phyloP scores from a whole-genome alignment of 2,113 vertebrate species.

The Oncorhynchus nerka region DNA sequence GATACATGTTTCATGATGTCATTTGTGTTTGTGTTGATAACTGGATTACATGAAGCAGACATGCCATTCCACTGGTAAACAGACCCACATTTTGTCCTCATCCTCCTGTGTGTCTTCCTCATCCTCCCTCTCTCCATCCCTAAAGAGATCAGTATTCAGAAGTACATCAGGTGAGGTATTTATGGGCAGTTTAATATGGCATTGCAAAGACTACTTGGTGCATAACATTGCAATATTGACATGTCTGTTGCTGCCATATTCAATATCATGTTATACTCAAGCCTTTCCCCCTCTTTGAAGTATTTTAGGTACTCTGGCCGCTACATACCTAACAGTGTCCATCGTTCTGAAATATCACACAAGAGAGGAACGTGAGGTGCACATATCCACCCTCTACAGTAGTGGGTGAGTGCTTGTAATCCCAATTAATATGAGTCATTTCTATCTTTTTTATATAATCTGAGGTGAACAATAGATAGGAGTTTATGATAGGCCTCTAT shows the following conservation, averaged over 20 bases:
- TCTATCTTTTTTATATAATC: too few relatives aligned
- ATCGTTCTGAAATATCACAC: slow-evolving; percentile 81
- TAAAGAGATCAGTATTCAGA: slow-evolving; percentile 76
- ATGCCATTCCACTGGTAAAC: slow-evolving; percentile 72
- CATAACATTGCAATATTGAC: too few relatives aligned
- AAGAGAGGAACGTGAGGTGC: slow-evolving; percentile 44
- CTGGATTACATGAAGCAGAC: slow-evolving; percentile 47
- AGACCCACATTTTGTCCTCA: slow-evolving; percentile 68
- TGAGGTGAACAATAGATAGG: too few relatives aligned
- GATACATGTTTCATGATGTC: too few relatives aligned
- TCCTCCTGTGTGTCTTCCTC: slow-evolving; percentile 69
- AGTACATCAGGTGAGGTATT: slow-evolving; percentile 71
- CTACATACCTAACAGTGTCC: slow-evolving; percentile 81
- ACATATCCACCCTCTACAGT: slow-evolving; percentile 37
- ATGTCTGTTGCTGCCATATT: too few relatives aligned
- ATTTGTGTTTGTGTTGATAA: slow-evolving; percentile 29
- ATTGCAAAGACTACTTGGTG: too few relatives aligned
- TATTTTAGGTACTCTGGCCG: slow-evolving; percentile 83
- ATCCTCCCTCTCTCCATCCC: slow-evolving; percentile 77
- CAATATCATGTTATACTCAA: neutral
- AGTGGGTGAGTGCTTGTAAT: slow-evolving; percentile 64
- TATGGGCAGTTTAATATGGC: too few relatives aligned
- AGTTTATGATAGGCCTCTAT: too few relatives aligned
- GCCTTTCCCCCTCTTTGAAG: slow-evolving; percentile 52
- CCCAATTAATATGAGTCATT: too few relatives aligned